Base-by-base conservation (phyloP, 2,888 invertebrate genomes). In the Heteromurus nitidus region DNA sequence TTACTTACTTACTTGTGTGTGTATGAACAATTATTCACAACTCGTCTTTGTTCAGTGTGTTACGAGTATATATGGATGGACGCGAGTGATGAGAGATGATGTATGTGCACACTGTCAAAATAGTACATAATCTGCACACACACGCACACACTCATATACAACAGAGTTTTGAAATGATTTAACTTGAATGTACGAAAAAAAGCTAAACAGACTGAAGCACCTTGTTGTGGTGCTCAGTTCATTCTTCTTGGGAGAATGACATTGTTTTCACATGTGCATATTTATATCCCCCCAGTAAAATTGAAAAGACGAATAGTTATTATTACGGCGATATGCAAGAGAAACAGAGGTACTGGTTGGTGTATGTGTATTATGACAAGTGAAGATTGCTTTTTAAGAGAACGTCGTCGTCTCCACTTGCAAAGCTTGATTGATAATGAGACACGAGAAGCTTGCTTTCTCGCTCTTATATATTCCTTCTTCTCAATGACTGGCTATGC, bases 211-310 rank as follows among this genome's bases (percentile, higher is more conserved):
- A 47, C n/a, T 44, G 30, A 16, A 68, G 68, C 68, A 68, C 68
- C 68, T 68, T 68, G 68, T 68, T 53, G 53, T 53, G 53, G 11
- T n/a, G n/a, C 11, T 53, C 69, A 69, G 53, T 69, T 55, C 69
- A 69, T 53, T 69, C 50, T 16, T 69, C 53, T 53, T 69, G 13
- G n/a, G n/a, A n/a, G n/a, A 30, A 69, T 69, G 69, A 69, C 69
- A 69, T 69, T 69, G 69, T 69, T 69, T 67, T 69, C 69, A 69
- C 50, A 69, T 69, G 69, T 31, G 69, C 69, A 69, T 69, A 69
- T 69, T 67, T 53, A 69, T 53, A 53, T 28, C 53, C 18, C 22
- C 36, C 7, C 36, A 9, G 13, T 36, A 36, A 36, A 13, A 36
- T 9, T 24, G 20, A 24, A 24, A 24, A 22, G 55, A 22, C 22